Conservation (phyloP, 2,888 invertebrate genomes). For the Pterostichus madidus region DNA sequence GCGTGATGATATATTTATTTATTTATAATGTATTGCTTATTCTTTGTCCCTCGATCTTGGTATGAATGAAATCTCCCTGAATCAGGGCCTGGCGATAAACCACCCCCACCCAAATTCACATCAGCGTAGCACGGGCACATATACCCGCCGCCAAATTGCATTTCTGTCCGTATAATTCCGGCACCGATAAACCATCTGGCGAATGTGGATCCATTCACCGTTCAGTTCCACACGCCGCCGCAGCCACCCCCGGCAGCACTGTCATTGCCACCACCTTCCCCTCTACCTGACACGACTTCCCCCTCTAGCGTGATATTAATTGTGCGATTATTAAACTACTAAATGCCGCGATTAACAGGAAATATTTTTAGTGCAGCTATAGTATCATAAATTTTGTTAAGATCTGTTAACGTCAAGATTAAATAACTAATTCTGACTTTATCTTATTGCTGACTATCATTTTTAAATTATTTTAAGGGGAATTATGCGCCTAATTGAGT, state of each 20-base stretch:
- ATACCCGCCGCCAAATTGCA: conserved; percentile 76
- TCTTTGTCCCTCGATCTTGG: too few relatives aligned
- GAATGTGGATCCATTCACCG: conserved; percentile 69
- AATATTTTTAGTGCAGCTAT: not conserved
- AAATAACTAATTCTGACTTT: too few relatives aligned
- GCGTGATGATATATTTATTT: too few relatives aligned
- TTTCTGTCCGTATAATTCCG: conserved; percentile 76
- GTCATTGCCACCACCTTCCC: not conserved
- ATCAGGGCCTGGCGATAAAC: not conserved
- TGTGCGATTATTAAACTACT: conserved; percentile 49
- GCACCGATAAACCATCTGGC: conserved; percentile 75
- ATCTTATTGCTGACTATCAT: too few relatives aligned
- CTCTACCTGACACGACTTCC: not conserved
- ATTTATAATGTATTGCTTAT: too few relatives aligned
- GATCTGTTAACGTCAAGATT: too few relatives aligned
- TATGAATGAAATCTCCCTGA: not conserved
- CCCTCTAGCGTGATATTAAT: conserved; percentile 18
- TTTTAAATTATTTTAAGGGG: too few relatives aligned
- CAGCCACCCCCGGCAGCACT: conserved; percentile 71
- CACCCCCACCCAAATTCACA: conserved; percentile 38
- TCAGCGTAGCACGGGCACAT: conserved; percentile 32
- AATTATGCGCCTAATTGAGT: too few relatives aligned
- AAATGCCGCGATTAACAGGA: too few relatives aligned
- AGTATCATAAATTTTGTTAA: not conserved
- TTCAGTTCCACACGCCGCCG: conserved; percentile 72